Conservation (phyloP, 2,797 vertebrate genomes). For the Enteromius viviparus region DNA sequence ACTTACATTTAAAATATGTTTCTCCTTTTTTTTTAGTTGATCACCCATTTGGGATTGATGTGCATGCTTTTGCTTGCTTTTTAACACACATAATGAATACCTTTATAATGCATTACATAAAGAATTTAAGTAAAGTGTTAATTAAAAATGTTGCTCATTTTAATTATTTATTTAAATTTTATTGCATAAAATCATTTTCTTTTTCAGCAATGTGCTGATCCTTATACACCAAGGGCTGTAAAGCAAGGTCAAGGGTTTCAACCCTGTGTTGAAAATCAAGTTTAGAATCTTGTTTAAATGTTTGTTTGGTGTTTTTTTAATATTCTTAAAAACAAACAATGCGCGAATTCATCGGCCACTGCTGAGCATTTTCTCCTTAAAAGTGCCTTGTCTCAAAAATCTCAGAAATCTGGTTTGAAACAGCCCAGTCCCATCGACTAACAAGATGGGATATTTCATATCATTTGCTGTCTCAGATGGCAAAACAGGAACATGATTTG, state of each 20-base stretch:
- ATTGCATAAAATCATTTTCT: neutral
- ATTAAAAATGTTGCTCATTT: neutral
- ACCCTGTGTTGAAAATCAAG: neutral
- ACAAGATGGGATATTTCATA: neutral
- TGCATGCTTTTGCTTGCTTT: too few relatives aligned
- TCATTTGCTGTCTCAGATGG: neutral
- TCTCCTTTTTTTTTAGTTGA: too few relatives aligned
- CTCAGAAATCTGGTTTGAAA: neutral
- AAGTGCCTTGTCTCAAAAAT: neutral
- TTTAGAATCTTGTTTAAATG: neutral
- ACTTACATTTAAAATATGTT: too few relatives aligned
- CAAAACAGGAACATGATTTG: neutral
- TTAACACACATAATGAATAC: neutral
- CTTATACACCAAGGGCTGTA: neutral
- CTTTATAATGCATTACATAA: neutral
- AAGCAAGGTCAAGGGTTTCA: neutral
- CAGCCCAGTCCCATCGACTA: neutral
- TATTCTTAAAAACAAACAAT: neutral
- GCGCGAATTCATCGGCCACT: neutral
- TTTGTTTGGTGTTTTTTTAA: neutral
- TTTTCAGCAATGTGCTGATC: neutral
- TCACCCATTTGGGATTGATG: too few relatives aligned
- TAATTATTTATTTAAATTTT: neutral
- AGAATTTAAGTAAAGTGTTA: neutral
- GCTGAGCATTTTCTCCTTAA: neutral